A percentile compares a stretch with the other conserved stretches of the same genome.
Conservation (phyloP, 2,113 vertebrate genomes). For the Furnarius figulus region DNA sequence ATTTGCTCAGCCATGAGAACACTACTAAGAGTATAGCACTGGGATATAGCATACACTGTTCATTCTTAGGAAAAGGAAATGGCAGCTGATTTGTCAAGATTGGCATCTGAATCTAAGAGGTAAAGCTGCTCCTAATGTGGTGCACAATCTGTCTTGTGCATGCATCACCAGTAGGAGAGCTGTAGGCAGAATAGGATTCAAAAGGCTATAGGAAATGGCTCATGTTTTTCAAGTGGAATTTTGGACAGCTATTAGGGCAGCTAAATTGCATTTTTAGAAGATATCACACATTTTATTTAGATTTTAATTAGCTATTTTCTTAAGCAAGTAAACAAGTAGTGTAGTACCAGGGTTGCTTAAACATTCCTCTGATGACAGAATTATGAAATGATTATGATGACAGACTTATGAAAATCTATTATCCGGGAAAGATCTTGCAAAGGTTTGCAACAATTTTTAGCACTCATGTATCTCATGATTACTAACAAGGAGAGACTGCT, state of each 20-base stretch:
- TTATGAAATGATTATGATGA: too few relatives aligned
- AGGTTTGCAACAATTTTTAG: not conserved
- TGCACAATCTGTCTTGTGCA: not conserved
- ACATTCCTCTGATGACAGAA: not conserved
- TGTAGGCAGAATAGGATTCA: constrained; percentile 8
- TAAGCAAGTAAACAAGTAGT: not conserved
- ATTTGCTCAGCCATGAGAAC: not conserved
- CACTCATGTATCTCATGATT: not conserved
- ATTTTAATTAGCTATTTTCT: constrained; percentile 1
- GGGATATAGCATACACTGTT: not conserved
- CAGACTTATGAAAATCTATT: not conserved
- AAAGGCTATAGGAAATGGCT: not conserved
- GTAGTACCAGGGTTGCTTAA: not conserved
- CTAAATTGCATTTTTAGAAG: constrained; percentile 19
- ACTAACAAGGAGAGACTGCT: not conserved
- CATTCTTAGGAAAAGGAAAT: not conserved
- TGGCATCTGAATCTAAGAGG: not conserved
- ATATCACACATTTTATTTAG: not conserved
- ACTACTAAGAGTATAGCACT: not conserved
- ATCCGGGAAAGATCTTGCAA: not conserved
- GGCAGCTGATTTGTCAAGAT: not conserved
- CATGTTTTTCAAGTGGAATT: not conserved
- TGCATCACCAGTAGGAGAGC: not conserved
- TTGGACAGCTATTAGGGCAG: constrained; percentile 38
- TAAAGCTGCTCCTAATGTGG: constrained; percentile 19